phyloP scores from a whole-genome alignment of 2,888 invertebrate genomes.

The Platycnemis pennipes region DNA sequence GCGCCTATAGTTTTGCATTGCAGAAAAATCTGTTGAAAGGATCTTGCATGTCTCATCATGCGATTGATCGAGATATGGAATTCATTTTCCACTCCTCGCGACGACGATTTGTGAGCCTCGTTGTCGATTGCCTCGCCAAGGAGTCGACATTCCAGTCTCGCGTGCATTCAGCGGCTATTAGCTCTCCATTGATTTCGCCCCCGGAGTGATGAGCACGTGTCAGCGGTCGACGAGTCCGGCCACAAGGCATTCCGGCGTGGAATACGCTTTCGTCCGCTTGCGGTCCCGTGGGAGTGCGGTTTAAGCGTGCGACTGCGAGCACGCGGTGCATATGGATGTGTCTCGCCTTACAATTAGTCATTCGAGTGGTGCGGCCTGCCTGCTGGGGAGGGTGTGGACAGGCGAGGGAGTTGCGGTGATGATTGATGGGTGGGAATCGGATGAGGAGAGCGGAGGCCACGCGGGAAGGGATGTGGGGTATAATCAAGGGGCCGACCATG shows the following conservation, averaged over 20 bases:
- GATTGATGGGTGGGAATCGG: not conserved
- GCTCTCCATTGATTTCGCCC: not conserved
- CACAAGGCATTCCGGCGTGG: not conserved
- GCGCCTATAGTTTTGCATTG: no score
- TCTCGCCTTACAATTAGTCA: slow-evolving; percentile 21
- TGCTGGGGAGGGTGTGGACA: no score
- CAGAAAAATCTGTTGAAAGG: no score
- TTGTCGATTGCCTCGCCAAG: not conserved
- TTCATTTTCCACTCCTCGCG: not conserved
- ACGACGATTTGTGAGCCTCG: not conserved
- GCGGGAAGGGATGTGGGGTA: not conserved
- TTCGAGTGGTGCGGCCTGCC: not conserved
- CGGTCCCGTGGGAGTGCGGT: not conserved
- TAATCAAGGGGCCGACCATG: no score
- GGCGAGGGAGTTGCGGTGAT: not conserved
- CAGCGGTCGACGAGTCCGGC: not conserved
- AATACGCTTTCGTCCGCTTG: not conserved
- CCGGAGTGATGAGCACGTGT: not conserved
- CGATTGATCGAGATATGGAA: not conserved
- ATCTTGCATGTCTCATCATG: no score
- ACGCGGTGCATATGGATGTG: not conserved
- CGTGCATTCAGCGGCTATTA: not conserved
- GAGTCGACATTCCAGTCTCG: not conserved
- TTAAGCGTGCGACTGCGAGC: not conserved
- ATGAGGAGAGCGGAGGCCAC: not conserved